Conservation (phyloP, 2,113 vertebrate genomes). For the Microcebus ravelobensis region DNA sequence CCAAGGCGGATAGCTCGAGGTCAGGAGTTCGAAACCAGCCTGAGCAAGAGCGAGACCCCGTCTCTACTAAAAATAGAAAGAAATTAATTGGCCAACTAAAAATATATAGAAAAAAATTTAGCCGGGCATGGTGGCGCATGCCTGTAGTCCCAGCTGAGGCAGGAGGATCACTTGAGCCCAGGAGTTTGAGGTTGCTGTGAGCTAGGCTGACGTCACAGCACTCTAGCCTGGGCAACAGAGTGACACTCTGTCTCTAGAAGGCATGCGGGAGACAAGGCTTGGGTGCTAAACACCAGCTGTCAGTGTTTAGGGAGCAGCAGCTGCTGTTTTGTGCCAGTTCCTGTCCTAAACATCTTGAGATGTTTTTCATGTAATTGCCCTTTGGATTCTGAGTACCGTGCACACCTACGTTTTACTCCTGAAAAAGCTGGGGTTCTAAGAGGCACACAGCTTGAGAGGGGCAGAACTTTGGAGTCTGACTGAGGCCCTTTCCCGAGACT, state of each 20-base stretch:
- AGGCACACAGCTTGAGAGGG: not conserved
- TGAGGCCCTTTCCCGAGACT: not conserved
- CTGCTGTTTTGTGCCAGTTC: not conserved
- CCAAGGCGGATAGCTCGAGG: too few relatives aligned
- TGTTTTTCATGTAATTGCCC: not conserved
- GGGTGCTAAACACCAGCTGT: not conserved
- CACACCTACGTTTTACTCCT: not conserved
- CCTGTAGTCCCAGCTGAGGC: too few relatives aligned
- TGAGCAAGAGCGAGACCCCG: too few relatives aligned
- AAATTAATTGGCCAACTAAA: too few relatives aligned
- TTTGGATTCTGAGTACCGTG: not conserved
- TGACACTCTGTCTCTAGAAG: not conserved
- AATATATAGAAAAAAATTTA: too few relatives aligned
- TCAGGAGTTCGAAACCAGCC: too few relatives aligned
- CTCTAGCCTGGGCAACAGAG: too few relatives aligned
- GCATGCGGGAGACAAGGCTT: not conserved
- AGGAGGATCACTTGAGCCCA: too few relatives aligned
- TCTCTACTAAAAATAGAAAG: too few relatives aligned
- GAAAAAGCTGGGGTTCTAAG: not conserved
- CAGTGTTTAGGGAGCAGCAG: not conserved
- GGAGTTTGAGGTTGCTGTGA: too few relatives aligned
- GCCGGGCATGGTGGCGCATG: too few relatives aligned
- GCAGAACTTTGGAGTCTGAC: not conserved
- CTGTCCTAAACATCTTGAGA: not conserved
- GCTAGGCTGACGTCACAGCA: too few relatives aligned